Evolutionary conservation across 2,797 vertebrate species (phyloP).

Genomic region (Halcyon leucocephala): DNA sequence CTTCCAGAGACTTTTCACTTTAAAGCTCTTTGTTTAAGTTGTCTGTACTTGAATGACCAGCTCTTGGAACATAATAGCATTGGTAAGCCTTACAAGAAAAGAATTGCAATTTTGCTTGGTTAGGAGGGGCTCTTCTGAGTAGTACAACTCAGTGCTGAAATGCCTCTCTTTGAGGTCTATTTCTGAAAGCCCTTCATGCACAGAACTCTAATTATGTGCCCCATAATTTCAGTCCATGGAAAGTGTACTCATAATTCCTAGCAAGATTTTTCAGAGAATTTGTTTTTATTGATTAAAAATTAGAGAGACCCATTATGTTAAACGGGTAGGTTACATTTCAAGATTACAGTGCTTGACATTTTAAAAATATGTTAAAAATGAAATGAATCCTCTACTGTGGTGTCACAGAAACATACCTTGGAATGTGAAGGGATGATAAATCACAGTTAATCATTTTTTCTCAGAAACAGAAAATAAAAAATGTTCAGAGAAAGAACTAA

Average conservation of each 20-base stretch:
- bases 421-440: not conserved
- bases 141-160: not conserved
- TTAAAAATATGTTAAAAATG: not conserved
- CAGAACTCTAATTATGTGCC: not conserved
- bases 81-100: slow-evolving; percentile 3
- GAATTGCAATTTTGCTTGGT: not conserved
- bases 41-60: not conserved
- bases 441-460: not conserved
- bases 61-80: not conserved
- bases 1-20: slow-evolving; percentile 12
- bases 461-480: not conserved
- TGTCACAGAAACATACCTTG: not conserved
- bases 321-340: not conserved
- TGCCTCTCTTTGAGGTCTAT: not conserved
- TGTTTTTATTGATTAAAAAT: not conserved
- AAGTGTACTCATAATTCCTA: not conserved
- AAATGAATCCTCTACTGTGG: not conserved
- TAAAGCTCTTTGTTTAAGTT: slow-evolving; percentile 16
- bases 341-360: not conserved
- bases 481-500: not conserved
- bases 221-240: not conserved
- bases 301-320: not conserved
- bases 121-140: not conserved
- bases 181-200: not conserved
- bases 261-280: not conserved